A percentile compares a stretch with the other conserved stretches of the same genome.
Evolutionary conservation across 2,113 vertebrate genomes (phyloP).

Genomic region (Microtus montanus): DNA sequence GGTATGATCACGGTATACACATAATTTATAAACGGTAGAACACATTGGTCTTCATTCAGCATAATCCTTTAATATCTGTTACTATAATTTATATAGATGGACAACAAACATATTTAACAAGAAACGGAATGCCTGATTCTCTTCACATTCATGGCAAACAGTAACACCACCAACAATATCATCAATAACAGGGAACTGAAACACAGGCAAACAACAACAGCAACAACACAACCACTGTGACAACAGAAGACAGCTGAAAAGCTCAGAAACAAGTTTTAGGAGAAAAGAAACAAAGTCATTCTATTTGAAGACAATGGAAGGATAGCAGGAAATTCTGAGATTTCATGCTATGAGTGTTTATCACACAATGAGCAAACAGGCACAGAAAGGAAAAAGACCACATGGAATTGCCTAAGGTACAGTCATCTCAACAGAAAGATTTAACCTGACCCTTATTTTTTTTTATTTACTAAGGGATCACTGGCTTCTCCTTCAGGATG

Average conservation of each 20-base stretch:
- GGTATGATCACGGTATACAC: conserved; percentile 49
- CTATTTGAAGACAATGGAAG: conserved; percentile 55
- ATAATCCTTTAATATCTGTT: conserved; percentile 40
- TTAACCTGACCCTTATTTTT: not conserved
- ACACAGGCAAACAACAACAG: conserved; percentile 28
- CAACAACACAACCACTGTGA: conserved; percentile 22
- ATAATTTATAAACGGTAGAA: conserved; percentile 44
- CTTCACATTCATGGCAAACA: conserved; percentile 80
- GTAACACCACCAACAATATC: conserved; percentile 32
- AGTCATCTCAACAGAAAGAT: conserved; percentile 64
- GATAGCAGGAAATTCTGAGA: conserved; percentile 74
- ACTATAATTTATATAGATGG: conserved; percentile 46
- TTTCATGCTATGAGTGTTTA: conserved; percentile 70
- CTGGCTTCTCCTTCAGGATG: conserved; percentile 45
- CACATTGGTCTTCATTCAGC: conserved; percentile 47
- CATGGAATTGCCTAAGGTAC: conserved; percentile 60
- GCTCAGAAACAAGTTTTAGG: conserved; percentile 57
- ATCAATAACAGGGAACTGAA: not conserved
- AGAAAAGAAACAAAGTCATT: conserved; percentile 50
- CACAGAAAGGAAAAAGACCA: conserved; percentile 50
- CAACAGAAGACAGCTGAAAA: conserved; percentile 58
- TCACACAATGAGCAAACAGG: conserved; percentile 58
- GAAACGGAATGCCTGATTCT: conserved; percentile 66
- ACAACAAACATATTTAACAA: conserved; percentile 66
- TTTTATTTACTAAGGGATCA: not conserved